Percentiles rank a stretch among this genome's conserved stretches.
These are phyloP conservation scores for Harpia harpyja DNA, from an alignment of 2,797 vertebrate genomes.

Conservation along the genomic window DNA sequence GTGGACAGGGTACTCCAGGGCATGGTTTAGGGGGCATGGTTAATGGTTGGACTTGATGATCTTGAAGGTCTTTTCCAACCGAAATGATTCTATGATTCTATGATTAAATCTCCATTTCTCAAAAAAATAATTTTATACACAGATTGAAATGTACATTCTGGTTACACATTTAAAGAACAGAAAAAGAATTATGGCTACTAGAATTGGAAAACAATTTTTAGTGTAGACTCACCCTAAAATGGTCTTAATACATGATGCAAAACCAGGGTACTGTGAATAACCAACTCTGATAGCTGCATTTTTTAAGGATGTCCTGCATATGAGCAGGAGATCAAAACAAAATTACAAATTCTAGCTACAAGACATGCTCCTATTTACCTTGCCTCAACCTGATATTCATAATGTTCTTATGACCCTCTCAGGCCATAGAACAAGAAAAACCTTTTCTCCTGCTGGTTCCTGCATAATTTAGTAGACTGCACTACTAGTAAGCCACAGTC, in stretches of 20 bases:
- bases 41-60: too few species aligned
- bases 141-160: background rate
- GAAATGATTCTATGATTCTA: too few species aligned
- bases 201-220: background rate
- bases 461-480: background rate
- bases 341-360: background rate
- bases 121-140: background rate
- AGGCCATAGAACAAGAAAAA: background rate
- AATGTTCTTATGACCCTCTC: background rate
- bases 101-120: background rate
- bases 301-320: background rate
- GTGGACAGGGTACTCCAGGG: too few species aligned
- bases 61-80: too few species aligned
- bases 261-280: background rate
- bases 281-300: background rate
- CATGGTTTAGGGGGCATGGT: too few species aligned
- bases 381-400: background rate
- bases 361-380: background rate
- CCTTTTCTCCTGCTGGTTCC: background rate
- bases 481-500: background rate
- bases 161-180: background rate
- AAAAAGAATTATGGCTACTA: background rate
- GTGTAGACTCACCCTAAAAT: background rate
- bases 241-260: background rate
- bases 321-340: background rate